Conservation (phyloP, 2,888 invertebrate genomes). For the Himalopsyche tibetana region DNA sequence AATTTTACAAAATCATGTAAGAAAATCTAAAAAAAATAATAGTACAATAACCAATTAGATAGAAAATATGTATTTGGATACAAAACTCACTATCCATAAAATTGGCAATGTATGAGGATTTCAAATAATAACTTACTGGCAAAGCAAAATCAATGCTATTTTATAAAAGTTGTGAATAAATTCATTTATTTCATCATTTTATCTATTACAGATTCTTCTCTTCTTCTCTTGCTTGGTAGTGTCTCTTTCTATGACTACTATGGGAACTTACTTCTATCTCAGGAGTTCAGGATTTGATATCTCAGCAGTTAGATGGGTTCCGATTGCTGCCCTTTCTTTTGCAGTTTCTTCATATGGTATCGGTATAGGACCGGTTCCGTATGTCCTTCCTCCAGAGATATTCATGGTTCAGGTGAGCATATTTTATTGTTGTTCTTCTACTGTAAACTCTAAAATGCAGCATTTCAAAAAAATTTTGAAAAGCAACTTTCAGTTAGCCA, state of each 20-base stretch:
- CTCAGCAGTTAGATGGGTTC: constrained; percentile 54
- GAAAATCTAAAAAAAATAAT: too few relatives aligned
- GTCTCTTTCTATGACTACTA: constrained; percentile 46
- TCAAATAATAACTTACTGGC: too few relatives aligned
- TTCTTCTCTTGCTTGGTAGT: constrained; percentile 55
- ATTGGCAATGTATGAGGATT: too few relatives aligned
- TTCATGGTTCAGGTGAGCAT: constrained; percentile 60
- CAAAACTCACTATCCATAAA: too few relatives aligned
- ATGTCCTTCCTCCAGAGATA: constrained; percentile 61
- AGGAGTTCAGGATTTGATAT: constrained; percentile 45
- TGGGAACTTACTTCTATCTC: constrained; percentile 58
- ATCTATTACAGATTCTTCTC: constrained; percentile 58
- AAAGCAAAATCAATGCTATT: too few relatives aligned
- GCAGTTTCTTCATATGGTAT: constrained; percentile 57
- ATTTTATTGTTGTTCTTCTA: too few relatives aligned
- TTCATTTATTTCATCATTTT: not conserved
- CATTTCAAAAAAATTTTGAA: not conserved
- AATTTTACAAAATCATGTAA: too few relatives aligned
- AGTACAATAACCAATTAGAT: too few relatives aligned
- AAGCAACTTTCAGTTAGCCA: not conserved
- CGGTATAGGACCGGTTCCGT: constrained; percentile 62
- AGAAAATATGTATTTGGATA: too few relatives aligned
- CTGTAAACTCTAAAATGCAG: too few relatives aligned
- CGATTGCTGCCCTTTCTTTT: constrained; percentile 60
- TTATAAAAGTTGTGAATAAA: too few relatives aligned